phyloP scores from a whole-genome alignment of 2,888 invertebrate species.

The Teinopalpus imperialis region DNA sequence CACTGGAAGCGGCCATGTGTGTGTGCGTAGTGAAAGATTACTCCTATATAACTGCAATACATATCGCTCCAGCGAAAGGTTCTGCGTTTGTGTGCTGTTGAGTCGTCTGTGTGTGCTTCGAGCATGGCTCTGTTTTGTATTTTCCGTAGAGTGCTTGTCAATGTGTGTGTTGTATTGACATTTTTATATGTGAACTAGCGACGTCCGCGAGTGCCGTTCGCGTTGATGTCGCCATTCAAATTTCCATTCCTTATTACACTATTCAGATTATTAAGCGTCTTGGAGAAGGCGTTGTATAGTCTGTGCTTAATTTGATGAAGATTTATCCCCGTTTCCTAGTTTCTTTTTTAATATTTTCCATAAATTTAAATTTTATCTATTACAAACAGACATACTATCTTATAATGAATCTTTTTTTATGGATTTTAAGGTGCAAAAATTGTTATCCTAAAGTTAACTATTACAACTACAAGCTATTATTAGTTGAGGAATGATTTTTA shows the following conservation, averaged over 20 bases:
- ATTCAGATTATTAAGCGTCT: slow-evolving; percentile 25
- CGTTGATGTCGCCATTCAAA: slow-evolving; percentile 29
- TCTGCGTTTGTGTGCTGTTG: slow-evolving; percentile 40
- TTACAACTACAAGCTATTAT: too few relatives aligned
- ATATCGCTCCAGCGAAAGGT: slow-evolving; percentile 58
- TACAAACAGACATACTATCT: too few relatives aligned
- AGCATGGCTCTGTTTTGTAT: slow-evolving; percentile 43
- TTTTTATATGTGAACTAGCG: slow-evolving; percentile 76
- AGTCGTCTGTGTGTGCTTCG: slow-evolving; percentile 35
- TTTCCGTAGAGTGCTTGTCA: slow-evolving; percentile 31
- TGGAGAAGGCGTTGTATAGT: slow-evolving; percentile 1
- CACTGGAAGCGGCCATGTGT: slow-evolving; percentile 31
- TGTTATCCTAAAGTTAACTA: too few relatives aligned
- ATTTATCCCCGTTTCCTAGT: not conserved
- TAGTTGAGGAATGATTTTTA: too few relatives aligned
- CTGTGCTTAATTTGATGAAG: slow-evolving; percentile 4
- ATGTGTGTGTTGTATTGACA: slow-evolving; percentile 72
- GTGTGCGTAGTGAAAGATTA: slow-evolving; percentile 57
- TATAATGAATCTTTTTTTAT: too few relatives aligned
- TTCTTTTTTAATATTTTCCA: not conserved
- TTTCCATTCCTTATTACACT: slow-evolving; percentile 25
- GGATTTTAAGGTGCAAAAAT: too few relatives aligned
- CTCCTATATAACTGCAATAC: slow-evolving; percentile 63
- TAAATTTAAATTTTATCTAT: too few relatives aligned
- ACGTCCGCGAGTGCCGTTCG: slow-evolving; percentile 32